These are phyloP conservation scores for Chamaea fasciata DNA, from an alignment of 2,113 vertebrate genomes.

Conservation along the genomic window DNA sequence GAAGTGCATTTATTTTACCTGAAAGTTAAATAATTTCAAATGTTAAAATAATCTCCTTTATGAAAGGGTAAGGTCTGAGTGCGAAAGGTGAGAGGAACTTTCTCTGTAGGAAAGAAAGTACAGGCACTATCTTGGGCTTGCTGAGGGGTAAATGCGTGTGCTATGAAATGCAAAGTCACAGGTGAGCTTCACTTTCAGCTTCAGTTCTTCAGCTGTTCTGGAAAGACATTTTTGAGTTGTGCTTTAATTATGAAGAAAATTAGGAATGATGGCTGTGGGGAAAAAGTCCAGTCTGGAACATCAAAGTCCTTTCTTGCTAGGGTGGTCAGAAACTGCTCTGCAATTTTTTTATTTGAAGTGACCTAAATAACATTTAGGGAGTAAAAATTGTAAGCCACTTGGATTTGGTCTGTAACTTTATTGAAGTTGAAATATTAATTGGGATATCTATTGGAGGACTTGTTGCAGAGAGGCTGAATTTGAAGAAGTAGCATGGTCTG, in stretches of 20 bases:
- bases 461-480: neutral
- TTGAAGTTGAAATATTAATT: neutral
- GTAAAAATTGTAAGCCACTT: neutral
- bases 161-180: neutral
- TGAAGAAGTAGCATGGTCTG: neutral
- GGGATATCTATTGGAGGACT: neutral
- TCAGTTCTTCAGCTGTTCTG: neutral
- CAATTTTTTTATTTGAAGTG: constrained; percentile 21
- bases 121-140: neutral
- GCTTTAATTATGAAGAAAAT: constrained; percentile 12
- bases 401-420: neutral
- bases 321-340: neutral
- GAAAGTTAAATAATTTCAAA: neutral
- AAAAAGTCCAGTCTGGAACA: neutral
- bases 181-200: neutral
- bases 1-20: neutral
- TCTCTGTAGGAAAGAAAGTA: neutral
- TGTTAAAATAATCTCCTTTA: neutral
- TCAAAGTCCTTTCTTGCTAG: neutral
- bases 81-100: neutral
- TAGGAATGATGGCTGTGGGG: neutral
- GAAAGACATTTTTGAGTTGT: neutral
- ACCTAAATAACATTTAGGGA: neutral
- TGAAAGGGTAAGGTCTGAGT: neutral
- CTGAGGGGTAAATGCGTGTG: neutral